A percentile compares a stretch with the other conserved stretches of the same genome.
Conservation (phyloP, 1,140 invertebrate species). For the Drosophila virilis region DNA sequence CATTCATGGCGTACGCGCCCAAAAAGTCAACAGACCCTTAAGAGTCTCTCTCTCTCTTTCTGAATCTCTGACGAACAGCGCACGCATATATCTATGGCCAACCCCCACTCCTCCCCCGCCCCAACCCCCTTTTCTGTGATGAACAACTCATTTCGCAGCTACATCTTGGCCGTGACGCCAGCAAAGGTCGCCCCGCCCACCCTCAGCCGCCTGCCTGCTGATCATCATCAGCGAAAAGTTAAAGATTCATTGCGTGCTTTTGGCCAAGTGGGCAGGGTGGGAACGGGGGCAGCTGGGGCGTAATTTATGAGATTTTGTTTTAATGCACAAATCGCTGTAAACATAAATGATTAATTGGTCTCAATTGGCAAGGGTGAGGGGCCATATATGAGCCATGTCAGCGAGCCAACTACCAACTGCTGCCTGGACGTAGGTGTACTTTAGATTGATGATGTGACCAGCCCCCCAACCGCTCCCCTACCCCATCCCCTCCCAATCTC, state of each 20-base stretch:
- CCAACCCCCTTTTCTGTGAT: no score
- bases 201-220: neutral
- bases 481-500: neutral
- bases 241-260: constrained; percentile 33
- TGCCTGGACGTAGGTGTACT: constrained; percentile 26
- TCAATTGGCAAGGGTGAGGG: constrained; percentile 21
- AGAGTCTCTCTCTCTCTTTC: neutral
- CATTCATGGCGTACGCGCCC: constrained; percentile 61
- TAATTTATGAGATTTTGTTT: constrained; percentile 69
- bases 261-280: neutral
- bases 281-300: neutral
- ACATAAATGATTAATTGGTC: constrained; percentile 71
- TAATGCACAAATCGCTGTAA: constrained; percentile 48
- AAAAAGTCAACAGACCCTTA: constrained; percentile 66
- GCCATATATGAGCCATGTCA: constrained; percentile 22
- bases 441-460: constrained; percentile 63
- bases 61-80: constrained; percentile 15
- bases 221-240: constrained; percentile 12
- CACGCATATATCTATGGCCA: neutral
- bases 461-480: no score
- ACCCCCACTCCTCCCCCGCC: no score
- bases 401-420: constrained; percentile 3
- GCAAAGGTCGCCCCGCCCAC: neutral
- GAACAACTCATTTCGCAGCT: constrained; percentile 9
- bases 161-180: constrained; percentile 27